These are phyloP conservation scores for Phyllotreta cruciferae DNA, from an alignment of 2,888 invertebrate genomes.

Conservation along the genomic window DNA sequence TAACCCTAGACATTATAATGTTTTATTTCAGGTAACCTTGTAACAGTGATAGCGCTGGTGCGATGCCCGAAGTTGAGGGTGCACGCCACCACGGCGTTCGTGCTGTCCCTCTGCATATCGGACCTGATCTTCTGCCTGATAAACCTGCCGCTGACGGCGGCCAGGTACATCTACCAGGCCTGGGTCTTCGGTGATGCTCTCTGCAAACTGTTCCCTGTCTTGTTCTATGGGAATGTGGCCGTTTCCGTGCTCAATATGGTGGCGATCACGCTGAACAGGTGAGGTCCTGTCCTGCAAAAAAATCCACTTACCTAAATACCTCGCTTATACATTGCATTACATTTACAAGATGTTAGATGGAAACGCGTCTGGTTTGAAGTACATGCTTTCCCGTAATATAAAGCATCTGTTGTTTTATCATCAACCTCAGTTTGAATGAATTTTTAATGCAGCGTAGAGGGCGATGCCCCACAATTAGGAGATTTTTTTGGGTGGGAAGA, in stretches of 20 bases:
- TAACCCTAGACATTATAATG: not conserved
- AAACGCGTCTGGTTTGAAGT: slow-evolving; percentile 35
- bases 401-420: slow-evolving; percentile 48
- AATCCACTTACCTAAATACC: no score
- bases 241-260: slow-evolving; percentile 89
- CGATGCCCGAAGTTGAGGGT: slow-evolving; percentile 79
- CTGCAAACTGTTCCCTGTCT: slow-evolving; percentile 85
- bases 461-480: slow-evolving; percentile 39
- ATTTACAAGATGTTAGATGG: slow-evolving; percentile 6
- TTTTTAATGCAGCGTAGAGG: slow-evolving; percentile 34
- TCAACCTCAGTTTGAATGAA: slow-evolving; percentile 30
- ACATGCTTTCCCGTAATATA: slow-evolving; percentile 48
- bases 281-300: not conserved
- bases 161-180: slow-evolving; percentile 78
- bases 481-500: no score
- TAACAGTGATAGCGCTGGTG: slow-evolving; percentile 80
- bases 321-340: not conserved
- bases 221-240: slow-evolving; percentile 90
- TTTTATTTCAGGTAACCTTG: slow-evolving; percentile 73
- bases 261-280: slow-evolving; percentile 86
- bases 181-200: slow-evolving; percentile 82
- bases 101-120: slow-evolving; percentile 84
- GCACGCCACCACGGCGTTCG: slow-evolving; percentile 88
- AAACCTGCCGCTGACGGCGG: slow-evolving; percentile 84
- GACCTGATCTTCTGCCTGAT: slow-evolving; percentile 85